phyloP scores from a whole-genome alignment of 2,113 vertebrate genomes.

The Chaenogobius annularis region DNA sequence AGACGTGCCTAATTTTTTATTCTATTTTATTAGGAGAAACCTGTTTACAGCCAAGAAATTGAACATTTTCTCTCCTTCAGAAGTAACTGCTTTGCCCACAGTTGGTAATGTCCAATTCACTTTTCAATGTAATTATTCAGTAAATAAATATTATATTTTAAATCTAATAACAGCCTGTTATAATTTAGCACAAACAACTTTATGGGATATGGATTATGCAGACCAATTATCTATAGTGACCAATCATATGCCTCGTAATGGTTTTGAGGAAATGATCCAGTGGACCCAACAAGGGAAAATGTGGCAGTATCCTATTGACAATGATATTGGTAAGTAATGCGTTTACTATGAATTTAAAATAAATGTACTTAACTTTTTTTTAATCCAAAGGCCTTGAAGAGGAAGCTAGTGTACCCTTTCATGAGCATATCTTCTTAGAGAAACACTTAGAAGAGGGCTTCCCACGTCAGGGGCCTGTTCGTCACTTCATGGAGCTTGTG shows the following conservation, averaged over 20 bases:
- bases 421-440: constrained; percentile 94
- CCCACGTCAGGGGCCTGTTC: constrained; percentile 86
- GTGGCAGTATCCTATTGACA: constrained; percentile 91
- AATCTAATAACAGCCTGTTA: background rate
- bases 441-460: constrained; percentile 85
- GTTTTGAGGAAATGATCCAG: constrained; percentile 95
- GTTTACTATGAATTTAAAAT: background rate
- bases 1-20: background rate
- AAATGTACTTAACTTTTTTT: background rate
- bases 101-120: constrained; percentile 50
- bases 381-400: constrained; percentile 84
- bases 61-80: constrained; percentile 80
- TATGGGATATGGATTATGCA: constrained; percentile 92
- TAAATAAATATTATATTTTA: background rate
- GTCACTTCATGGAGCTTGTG: constrained; percentile 97
- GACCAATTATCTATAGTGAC: constrained; percentile 71
- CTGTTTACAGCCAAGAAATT: constrained; percentile 79
- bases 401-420: constrained; percentile 84
- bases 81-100: constrained; percentile 49
- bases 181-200: constrained; percentile 72
- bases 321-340: constrained; percentile 83
- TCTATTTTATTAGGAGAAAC: constrained; percentile 69
- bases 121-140: background rate
- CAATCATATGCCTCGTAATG: constrained; percentile 81
- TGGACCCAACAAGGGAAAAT: constrained; percentile 93